phyloP scores from a whole-genome alignment of 2,797 vertebrate species.

The Myotis planiceps region DNA sequence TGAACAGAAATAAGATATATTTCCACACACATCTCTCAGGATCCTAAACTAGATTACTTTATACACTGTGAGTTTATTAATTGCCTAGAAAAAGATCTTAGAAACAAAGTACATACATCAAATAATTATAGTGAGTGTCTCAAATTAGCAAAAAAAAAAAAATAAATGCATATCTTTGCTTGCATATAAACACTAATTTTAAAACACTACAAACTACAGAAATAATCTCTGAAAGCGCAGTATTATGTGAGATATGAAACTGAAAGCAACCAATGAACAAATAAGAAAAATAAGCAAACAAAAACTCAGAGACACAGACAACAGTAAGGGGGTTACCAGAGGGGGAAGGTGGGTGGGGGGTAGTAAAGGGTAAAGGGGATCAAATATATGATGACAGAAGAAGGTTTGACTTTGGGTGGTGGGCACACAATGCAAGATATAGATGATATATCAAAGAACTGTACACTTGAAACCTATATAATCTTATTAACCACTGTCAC shows the following conservation, averaged over 20 bases:
- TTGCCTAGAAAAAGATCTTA: neutral
- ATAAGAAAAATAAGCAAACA: neutral
- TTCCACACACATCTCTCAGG: neutral
- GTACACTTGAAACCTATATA: neutral
- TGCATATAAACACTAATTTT: neutral
- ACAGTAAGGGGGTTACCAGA: neutral
- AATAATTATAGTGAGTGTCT: neutral
- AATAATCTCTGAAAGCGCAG: neutral
- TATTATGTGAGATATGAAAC: neutral
- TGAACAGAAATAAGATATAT: neutral
- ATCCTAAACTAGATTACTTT: neutral
- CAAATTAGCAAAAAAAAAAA: neutral
- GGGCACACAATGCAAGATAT: neutral
- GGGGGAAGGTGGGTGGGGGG: neutral
- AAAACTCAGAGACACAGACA: neutral
- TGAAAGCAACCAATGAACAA: neutral
- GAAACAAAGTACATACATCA: neutral
- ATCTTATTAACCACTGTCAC: neutral
- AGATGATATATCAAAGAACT: neutral
- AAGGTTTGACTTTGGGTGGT: neutral
- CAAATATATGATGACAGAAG: neutral
- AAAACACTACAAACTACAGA: neutral
- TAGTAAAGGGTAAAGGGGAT: neutral
- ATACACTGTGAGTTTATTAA: neutral
- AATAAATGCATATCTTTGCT: neutral